phyloP scores from a whole-genome alignment of 2,797 vertebrate genomes.

The Typhlichthys eigenmanni region DNA sequence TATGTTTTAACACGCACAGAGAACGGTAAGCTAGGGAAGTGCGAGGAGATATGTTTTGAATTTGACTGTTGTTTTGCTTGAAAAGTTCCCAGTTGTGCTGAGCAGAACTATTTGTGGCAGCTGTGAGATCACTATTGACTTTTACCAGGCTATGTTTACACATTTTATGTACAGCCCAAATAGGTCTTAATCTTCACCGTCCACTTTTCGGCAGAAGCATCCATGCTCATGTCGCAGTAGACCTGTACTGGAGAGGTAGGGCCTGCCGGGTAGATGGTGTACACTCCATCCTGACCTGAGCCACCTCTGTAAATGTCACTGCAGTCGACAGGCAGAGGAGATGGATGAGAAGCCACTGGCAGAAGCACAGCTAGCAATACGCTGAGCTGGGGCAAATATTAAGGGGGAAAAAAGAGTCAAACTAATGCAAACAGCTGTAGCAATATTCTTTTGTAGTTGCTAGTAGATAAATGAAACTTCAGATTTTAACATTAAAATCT shows the following conservation, averaged over 20 bases:
- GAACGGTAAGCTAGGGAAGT: too few species aligned
- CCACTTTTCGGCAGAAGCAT: slow-evolving; percentile 66
- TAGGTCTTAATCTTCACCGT: slow-evolving; percentile 55
- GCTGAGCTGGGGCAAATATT: slow-evolving; percentile 29
- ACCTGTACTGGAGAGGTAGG: slow-evolving; percentile 72
- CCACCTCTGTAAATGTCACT: slow-evolving; percentile 71
- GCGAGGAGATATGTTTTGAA: too few species aligned
- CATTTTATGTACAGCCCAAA: too few species aligned
- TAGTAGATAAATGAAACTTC: not conserved
- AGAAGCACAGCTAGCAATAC: slow-evolving; percentile 35
- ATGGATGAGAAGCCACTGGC: slow-evolving; percentile 23
- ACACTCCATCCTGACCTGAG: slow-evolving; percentile 61
- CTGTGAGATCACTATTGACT: too few species aligned
- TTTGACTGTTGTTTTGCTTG: too few species aligned
- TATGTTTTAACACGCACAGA: too few species aligned
- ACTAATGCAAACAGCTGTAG: not conserved
- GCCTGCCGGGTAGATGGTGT: slow-evolving; percentile 75
- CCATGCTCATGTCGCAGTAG: slow-evolving; percentile 78
- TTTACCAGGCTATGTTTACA: too few species aligned
- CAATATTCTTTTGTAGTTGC: not conserved
- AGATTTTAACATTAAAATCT: too few species aligned
- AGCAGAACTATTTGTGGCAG: too few species aligned
- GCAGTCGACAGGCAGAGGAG: slow-evolving; percentile 65
- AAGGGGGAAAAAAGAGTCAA: not conserved
- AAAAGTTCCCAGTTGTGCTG: too few species aligned